Evolutionary conservation across 2,888 invertebrate genomes (phyloP), one percentile per base, ranked within the genome.

Genomic region (Sesia bembeciformis): DNA sequence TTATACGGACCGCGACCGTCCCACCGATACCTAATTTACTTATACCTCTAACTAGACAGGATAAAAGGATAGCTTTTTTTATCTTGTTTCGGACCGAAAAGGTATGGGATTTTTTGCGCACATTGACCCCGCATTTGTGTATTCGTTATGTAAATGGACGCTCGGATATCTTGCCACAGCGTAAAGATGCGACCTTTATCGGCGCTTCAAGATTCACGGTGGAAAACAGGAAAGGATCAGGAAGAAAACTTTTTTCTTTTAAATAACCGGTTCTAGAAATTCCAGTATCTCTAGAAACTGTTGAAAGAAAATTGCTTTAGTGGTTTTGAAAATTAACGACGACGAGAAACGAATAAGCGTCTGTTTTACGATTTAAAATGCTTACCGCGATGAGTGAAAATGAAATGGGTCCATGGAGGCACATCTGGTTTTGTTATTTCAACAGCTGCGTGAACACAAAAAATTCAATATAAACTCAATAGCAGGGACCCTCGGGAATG

Each of bases 391-490:
- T 56, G 53, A 56, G 43, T 54, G 53, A 53, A 53, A 59, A 55
- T 53, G 54, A 54, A 53, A 56, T 56, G 53, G 53, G 53, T 8
- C 46, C 46, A 3, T 46, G 46, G 46, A 38, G 61, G 56, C 67
- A 58, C 78, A 77, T 81, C 77, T 81, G 81, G 72, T 69, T 64
- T 58, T 65, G 68, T 56, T 57, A 55, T 60, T 70, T 74, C 70
- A 68, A 73, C 79, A 76, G 74, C 72, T 74, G 74, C 62, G 64
- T 59, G 60, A 59, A 63, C 64, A 56, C 60, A 57, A 54, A 58
- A 61, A 65, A 72, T 75, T 67, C 65, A 57, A 68, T 67, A 68
- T 61, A 62, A 67, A 65, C 62, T 64, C 71, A 74, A 78, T 74
- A 68, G 72, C 71, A 62, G 63, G 63, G 65, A 73, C 70, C 73